Evolutionary conservation across 2,888 invertebrate genomes (phyloP).

Genomic region (Amphipyra berbera): DNA sequence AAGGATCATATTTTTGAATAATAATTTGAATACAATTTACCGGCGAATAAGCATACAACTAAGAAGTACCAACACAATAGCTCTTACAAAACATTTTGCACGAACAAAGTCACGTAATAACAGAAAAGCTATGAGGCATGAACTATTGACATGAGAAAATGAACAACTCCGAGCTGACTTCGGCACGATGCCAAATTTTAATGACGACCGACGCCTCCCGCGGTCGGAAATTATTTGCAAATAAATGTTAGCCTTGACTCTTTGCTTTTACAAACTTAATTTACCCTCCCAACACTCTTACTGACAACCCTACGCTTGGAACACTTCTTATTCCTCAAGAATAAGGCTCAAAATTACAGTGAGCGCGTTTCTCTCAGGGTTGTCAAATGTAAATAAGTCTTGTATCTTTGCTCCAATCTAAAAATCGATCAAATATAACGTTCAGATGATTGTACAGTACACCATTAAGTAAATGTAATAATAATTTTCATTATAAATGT

Average conservation of each 20-base stretch:
- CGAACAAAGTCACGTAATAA: conserved; percentile 63
- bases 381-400: conserved; percentile 27
- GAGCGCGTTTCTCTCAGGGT: background rate
- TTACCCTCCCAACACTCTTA: conserved; percentile 15
- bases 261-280: conserved; percentile 53
- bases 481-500: conserved; percentile 55
- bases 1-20: background rate
- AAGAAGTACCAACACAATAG: conserved; percentile 48
- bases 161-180: conserved; percentile 61
- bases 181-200: conserved; percentile 72
- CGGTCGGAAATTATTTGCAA: conserved; percentile 67
- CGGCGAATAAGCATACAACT: conserved; percentile 54
- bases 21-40: conserved; percentile 21
- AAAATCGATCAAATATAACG: conserved; percentile 55
- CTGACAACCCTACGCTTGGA: conserved; percentile 27
- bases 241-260: conserved; percentile 65
- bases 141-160: conserved; percentile 70
- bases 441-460: conserved; percentile 48
- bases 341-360: conserved; percentile 41
- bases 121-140: conserved; percentile 65
- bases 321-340: conserved; percentile 15
- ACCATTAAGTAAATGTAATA: conserved; percentile 51
- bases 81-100: conserved; percentile 45
- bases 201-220: conserved; percentile 61
- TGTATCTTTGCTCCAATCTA: conserved; percentile 37